These are phyloP conservation scores for Mythimna loreyi DNA, from an alignment of 2,888 invertebrate species.

Conservation along the genomic window DNA sequence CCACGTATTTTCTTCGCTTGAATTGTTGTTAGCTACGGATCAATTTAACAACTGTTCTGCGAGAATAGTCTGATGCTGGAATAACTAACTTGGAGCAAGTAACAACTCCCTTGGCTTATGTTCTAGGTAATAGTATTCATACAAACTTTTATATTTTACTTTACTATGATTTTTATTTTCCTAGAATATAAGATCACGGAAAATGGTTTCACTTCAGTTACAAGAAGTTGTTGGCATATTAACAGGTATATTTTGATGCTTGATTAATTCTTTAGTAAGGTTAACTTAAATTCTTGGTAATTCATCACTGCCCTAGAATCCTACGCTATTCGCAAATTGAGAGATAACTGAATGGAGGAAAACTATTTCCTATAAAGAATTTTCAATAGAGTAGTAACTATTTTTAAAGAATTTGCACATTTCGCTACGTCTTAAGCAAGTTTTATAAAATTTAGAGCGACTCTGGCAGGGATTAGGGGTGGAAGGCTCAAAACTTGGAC, in stretches of 20 bases:
- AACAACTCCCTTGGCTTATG: slow-evolving; percentile 28
- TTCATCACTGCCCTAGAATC: neutral
- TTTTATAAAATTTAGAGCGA: slow-evolving; percentile 74
- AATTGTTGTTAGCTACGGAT: slow-evolving; percentile 63
- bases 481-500: slow-evolving; percentile 74
- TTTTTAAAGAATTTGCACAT: slow-evolving; percentile 44
- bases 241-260: neutral
- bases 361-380: slow-evolving; percentile 14
- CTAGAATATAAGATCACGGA: slow-evolving; percentile 2
- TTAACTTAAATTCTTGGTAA: slow-evolving; percentile 1
- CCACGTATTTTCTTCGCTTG: slow-evolving; percentile 62
- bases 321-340: neutral
- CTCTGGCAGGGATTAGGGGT: slow-evolving; percentile 74
- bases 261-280: slow-evolving; percentile 2
- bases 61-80: slow-evolving; percentile 34
- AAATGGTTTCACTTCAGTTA: slow-evolving; percentile 23
- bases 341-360: neutral
- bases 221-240: neutral
- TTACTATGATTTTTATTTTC: slow-evolving; percentile 13
- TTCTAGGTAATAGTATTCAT: slow-evolving; percentile 55
- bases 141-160: slow-evolving; percentile 3
- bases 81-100: slow-evolving; percentile 38
- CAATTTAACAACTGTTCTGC: slow-evolving; percentile 52
- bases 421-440: slow-evolving; percentile 71
- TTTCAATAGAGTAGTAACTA: slow-evolving; percentile 10